Evolutionary conservation across 2,888 invertebrate species (phyloP).

Genomic region (Creontiades dilutus): DNA sequence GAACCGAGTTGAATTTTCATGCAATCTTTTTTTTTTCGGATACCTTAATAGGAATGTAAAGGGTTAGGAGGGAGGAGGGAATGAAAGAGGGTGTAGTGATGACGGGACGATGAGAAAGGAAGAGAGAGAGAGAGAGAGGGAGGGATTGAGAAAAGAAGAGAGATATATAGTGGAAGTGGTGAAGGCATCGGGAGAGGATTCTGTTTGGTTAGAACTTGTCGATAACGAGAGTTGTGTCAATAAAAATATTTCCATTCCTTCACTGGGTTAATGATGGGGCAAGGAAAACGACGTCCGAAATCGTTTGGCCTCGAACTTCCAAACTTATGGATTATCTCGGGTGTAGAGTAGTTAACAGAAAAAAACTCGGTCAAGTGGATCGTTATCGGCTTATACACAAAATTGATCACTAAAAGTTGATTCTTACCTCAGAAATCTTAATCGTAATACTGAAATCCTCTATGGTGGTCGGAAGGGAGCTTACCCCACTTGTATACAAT

Average conservation of each 20-base stretch:
- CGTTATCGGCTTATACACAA: no score
- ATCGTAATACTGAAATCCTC: no score
- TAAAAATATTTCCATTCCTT: conserved; percentile 19
- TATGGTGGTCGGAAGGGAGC: no score
- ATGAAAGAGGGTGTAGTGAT: no score
- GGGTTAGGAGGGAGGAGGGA: no score
- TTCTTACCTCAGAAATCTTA: no score
- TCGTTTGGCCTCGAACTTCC: not conserved
- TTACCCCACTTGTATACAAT: no score
- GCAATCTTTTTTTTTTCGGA: not conserved
- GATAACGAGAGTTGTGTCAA: conserved; percentile 46
- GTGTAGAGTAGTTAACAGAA: not conserved
- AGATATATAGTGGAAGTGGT: not conserved
- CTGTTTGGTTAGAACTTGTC: conserved; percentile 23
- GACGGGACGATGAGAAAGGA: no score
- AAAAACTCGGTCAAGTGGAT: not conserved
- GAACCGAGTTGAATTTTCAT: conserved; percentile 28
- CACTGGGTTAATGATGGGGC: not conserved
- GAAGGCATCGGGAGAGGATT: not conserved
- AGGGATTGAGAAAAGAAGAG: not conserved
- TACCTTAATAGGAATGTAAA: no score
- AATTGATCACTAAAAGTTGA: no score
- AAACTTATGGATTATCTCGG: conserved; percentile 1
- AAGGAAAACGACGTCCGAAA: not conserved
- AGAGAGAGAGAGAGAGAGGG: not conserved